A percentile compares a stretch with the other conserved stretches of the same genome.
phyloP scores from a whole-genome alignment of 2,888 invertebrate genomes.

The Amphimallon solstitiale region DNA sequence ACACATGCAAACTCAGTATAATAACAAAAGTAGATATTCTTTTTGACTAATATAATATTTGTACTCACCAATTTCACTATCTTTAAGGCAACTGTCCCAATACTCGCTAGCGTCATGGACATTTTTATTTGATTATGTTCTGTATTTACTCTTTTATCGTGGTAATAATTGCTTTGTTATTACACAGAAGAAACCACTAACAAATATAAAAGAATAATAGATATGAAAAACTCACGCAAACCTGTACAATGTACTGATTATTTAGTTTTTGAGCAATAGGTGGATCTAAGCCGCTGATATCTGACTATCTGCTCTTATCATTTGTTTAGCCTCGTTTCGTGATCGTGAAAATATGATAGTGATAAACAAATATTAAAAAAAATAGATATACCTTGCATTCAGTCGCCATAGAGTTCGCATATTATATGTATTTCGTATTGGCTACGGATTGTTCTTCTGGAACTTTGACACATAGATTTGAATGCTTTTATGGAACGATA shows the following conservation, averaged over 20 bases:
- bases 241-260: slow-evolving; percentile 54
- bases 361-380: not conserved
- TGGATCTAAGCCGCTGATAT: not conserved
- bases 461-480: no score
- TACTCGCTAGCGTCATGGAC: slow-evolving; percentile 70
- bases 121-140: not conserved
- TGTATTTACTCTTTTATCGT: not conserved
- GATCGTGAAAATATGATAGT: slow-evolving; percentile 11
- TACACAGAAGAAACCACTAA: not conserved
- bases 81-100: slow-evolving; percentile 85
- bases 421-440: no score
- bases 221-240: no score
- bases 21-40: not conserved
- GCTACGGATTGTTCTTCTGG: no score
- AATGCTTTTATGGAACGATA: no score
- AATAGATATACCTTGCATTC: not conserved
- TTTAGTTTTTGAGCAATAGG: slow-evolving; percentile 19
- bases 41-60: not conserved
- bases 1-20: no score
- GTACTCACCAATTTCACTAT: slow-evolving; percentile 82
- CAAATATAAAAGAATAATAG: no score
- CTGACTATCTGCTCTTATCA: slow-evolving; percentile 24
- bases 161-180: not conserved
- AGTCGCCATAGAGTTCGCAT: not conserved
- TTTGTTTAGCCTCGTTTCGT: slow-evolving; percentile 19